These are phyloP conservation scores for Elmis aenea DNA, from an alignment of 2,888 invertebrate genomes.

Conservation along the genomic window DNA sequence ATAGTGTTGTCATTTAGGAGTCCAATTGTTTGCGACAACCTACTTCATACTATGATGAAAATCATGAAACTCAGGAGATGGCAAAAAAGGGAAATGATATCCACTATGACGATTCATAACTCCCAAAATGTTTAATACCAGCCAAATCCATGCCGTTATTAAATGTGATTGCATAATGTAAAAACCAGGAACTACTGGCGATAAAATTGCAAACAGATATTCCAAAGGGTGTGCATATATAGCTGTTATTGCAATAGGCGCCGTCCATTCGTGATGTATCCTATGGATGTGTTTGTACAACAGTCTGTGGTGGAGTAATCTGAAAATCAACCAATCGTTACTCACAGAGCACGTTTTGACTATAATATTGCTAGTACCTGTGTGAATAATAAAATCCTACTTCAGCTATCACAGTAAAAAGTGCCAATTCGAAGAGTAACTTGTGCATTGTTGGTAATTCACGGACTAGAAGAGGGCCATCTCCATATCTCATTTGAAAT, in stretches of 20 bases:
- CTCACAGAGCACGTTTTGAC: no score
- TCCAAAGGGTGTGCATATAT: constrained; percentile 76
- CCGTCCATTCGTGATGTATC: constrained; percentile 84
- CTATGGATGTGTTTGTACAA: constrained; percentile 81
- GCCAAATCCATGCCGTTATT: constrained; percentile 76
- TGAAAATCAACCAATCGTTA: constrained; percentile 41
- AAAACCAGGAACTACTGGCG: constrained; percentile 72
- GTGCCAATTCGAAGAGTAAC: constrained; percentile 66
- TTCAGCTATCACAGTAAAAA: constrained; percentile 73
- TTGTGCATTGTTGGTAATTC: constrained; percentile 74
- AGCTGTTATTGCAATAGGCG: constrained; percentile 77
- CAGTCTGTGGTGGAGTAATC: constrained; percentile 66
- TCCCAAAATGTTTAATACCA: constrained; percentile 66
- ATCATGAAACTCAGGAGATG: constrained; percentile 76
- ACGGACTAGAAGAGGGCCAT: constrained; percentile 61
- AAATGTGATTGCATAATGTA: constrained; percentile 70
- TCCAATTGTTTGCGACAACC: constrained; percentile 25
- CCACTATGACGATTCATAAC: constrained; percentile 80
- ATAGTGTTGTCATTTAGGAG: no score
- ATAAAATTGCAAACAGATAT: constrained; percentile 70
- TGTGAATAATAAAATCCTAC: constrained; percentile 81
- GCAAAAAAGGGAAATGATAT: constrained; percentile 53
- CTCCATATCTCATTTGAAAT: constrained; percentile 59
- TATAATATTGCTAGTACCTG: constrained; percentile 56
- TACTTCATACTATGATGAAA: no score